These are phyloP conservation scores for Lithophane semibrunnea DNA, from an alignment of 2,888 invertebrate genomes.

Conservation along the genomic window DNA sequence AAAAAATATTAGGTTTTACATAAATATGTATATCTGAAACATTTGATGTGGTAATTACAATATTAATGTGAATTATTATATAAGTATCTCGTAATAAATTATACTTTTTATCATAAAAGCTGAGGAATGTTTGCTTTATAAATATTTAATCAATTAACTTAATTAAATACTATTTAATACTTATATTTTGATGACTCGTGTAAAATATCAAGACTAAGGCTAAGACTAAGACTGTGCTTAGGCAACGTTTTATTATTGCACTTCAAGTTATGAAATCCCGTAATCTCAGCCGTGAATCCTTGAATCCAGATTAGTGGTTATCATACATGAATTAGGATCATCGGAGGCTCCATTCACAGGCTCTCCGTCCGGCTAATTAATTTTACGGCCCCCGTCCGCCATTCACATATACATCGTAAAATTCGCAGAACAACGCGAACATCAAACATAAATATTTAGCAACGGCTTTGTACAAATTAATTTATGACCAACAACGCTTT, in stretches of 20 bases:
- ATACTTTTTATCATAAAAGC: conserved; percentile 12
- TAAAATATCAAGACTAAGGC: background rate
- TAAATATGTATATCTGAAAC: conserved; percentile 43
- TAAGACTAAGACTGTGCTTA: background rate
- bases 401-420: conserved; percentile 58
- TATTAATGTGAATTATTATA: conserved; percentile 40
- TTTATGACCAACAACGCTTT: conserved; percentile 71
- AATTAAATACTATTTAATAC: background rate
- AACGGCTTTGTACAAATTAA: conserved; percentile 74
- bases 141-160: conserved; percentile 15
- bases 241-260: background rate
- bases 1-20: conserved; percentile 36
- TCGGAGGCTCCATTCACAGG: conserved; percentile 64
- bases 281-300: conserved; percentile 39
- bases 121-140: conserved; percentile 16
- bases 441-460: conserved; percentile 67
- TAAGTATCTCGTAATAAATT: conserved; percentile 27
- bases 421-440: conserved; percentile 69
- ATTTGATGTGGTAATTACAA: conserved; percentile 24
- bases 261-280: background rate
- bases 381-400: conserved; percentile 71
- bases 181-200: background rate
- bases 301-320: conserved; percentile 53
- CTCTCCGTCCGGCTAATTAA: conserved; percentile 75
- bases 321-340: conserved; percentile 53